Conservation (phyloP, 2,113 vertebrate genomes). For the Seriola rivoliana region DNA sequence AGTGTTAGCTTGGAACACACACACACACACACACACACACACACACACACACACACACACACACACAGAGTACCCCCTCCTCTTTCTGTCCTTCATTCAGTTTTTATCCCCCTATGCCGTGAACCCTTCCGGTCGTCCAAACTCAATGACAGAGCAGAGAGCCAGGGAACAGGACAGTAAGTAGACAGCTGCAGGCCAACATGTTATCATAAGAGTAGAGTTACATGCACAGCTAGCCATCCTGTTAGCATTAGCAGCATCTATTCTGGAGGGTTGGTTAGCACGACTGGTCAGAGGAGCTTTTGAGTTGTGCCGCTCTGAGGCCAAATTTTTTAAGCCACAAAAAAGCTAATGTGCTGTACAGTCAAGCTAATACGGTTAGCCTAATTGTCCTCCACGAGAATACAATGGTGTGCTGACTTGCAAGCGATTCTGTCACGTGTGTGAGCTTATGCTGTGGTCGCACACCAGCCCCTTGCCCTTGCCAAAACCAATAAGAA, state of each 20-base stretch:
- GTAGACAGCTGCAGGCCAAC: slow-evolving; percentile 79
- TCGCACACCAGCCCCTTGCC: slow-evolving; percentile 57
- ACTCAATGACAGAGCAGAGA: slow-evolving; percentile 82
- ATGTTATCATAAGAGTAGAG: slow-evolving; percentile 77
- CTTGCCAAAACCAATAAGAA: slow-evolving; percentile 73
- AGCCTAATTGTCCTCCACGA: slow-evolving; percentile 17
- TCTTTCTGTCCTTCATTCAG: slow-evolving; percentile 73
- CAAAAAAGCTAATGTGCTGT: neutral
- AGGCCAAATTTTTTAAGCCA: slow-evolving; percentile 8
- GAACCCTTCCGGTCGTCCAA: slow-evolving; percentile 71
- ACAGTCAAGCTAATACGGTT: neutral
- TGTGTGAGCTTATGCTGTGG: slow-evolving; percentile 60
- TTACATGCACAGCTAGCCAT: slow-evolving; percentile 68
- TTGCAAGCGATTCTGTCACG: slow-evolving; percentile 42
- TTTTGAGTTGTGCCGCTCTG: neutral
- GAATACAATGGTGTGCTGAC: slow-evolving; percentile 25
- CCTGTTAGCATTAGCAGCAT: slow-evolving; percentile 68
- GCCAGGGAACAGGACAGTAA: slow-evolving; percentile 71
- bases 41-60: slow-evolving; percentile 13
- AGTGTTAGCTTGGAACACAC: slow-evolving; percentile 39
- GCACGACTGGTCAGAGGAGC: neutral
- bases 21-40: slow-evolving; percentile 23
- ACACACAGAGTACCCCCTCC: slow-evolving; percentile 9
- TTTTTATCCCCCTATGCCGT: slow-evolving; percentile 50
- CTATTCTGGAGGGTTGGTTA: slow-evolving; percentile 52